Conservation (phyloP, 1,140 invertebrate genomes). For the Zaprionus tsacasi region DNA sequence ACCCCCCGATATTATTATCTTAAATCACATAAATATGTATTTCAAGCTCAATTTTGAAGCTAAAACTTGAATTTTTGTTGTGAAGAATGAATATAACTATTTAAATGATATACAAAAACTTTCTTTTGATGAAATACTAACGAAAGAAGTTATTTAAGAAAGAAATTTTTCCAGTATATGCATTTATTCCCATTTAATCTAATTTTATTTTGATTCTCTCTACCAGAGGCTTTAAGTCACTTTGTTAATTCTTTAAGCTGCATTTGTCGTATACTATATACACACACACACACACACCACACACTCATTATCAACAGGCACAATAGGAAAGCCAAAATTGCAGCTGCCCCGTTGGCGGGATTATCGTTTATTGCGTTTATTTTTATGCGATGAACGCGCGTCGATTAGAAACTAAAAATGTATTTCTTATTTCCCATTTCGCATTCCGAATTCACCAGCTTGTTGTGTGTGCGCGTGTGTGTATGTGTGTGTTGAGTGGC, state of each 20-base stretch:
- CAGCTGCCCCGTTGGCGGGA: slow-evolving; percentile 62
- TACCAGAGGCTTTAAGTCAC: not conserved
- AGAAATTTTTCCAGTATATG: too few relatives aligned
- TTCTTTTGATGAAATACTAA: too few relatives aligned
- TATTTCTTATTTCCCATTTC: slow-evolving; percentile 60
- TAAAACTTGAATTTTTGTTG: too few relatives aligned
- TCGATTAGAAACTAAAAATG: slow-evolving; percentile 83
- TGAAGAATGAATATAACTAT: too few relatives aligned
- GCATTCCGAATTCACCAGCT: slow-evolving; percentile 18
- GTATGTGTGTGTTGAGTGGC: slow-evolving; percentile 50
- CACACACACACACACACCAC: not conserved
- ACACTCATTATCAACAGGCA: slow-evolving; percentile 51
- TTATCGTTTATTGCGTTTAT: slow-evolving; percentile 82
- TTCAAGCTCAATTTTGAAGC: too few relatives aligned
- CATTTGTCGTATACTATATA: not conserved
- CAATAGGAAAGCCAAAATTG: slow-evolving; percentile 46
- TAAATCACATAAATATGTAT: too few relatives aligned
- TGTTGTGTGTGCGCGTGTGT: slow-evolving; percentile 8
- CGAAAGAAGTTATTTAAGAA: too few relatives aligned
- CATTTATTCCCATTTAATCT: not conserved
- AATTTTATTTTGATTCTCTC: not conserved
- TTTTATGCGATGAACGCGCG: slow-evolving; percentile 82
- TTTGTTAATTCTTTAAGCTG: not conserved
- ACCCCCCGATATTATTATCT: too few relatives aligned
- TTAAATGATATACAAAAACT: too few relatives aligned